These are phyloP conservation scores for Lonchura striata DNA, from an alignment of 2,113 vertebrate genomes.

Conservation along the genomic window DNA sequence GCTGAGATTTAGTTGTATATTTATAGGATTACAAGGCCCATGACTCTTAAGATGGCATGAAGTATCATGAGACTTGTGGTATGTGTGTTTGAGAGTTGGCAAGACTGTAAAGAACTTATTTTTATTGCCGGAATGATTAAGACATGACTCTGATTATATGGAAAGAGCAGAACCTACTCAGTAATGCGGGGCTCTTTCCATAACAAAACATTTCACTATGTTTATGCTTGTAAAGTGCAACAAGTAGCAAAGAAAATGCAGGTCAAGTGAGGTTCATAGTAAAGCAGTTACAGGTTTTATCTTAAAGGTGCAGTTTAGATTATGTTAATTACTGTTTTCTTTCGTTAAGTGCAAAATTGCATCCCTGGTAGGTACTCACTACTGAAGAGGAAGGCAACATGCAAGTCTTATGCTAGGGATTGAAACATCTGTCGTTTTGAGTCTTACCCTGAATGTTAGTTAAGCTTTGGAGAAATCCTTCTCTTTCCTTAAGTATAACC, in stretches of 20 bases:
- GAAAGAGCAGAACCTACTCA: neutral
- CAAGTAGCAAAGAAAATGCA: neutral
- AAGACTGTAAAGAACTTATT: slow-evolving; percentile 16
- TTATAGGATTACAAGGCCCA: neutral
- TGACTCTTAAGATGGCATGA: slow-evolving; percentile 10
- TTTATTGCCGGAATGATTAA: neutral
- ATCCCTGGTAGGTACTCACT: neutral
- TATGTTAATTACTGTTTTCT: neutral
- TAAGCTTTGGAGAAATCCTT: neutral
- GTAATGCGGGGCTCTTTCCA: neutral
- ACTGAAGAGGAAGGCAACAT: neutral
- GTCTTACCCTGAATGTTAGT: neutral
- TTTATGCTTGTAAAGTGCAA: slow-evolving; percentile 20
- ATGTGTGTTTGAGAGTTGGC: slow-evolving; percentile 7
- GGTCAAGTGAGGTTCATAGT: neutral
- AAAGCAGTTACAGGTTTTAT: neutral
- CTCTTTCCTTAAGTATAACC: neutral
- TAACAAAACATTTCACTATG: neutral
- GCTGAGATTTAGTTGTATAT: slow-evolving; percentile 8
- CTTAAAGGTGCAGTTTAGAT: neutral
- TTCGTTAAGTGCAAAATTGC: neutral
- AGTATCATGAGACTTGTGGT: slow-evolving; percentile 26
- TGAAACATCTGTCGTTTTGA: neutral
- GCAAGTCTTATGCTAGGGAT: neutral
- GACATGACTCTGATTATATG: neutral